Conservation (phyloP, 2,113 vertebrate species). For the Pollachius pollachius region DNA sequence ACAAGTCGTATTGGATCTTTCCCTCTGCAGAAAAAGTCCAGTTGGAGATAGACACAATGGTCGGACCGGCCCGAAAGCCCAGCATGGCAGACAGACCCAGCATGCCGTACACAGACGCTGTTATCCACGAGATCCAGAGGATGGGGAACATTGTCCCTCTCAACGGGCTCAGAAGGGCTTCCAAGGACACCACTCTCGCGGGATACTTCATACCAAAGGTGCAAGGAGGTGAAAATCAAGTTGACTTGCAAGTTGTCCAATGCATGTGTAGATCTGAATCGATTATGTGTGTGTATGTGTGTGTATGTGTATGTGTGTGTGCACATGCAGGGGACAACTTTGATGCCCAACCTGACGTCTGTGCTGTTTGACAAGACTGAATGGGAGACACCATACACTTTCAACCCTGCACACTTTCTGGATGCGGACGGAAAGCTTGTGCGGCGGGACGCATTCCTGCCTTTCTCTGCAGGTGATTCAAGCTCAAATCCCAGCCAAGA, state of each 20-base stretch:
- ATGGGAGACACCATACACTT: slow-evolving; percentile 80
- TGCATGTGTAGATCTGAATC: neutral
- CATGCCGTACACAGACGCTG: slow-evolving; percentile 82
- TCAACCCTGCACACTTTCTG: slow-evolving; percentile 87
- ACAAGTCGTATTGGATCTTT: too few relatives aligned
- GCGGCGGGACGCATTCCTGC: slow-evolving; percentile 80
- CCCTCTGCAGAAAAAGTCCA: slow-evolving; percentile 61
- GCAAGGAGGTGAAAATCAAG: neutral
- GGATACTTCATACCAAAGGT: slow-evolving; percentile 81
- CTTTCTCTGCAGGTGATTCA: slow-evolving; percentile 82
- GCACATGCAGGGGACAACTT: slow-evolving; percentile 65
- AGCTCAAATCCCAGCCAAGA: too few relatives aligned
- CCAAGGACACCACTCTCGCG: slow-evolving; percentile 60
- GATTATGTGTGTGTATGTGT: neutral
- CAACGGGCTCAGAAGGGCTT: slow-evolving; percentile 62
- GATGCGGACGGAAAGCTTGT: slow-evolving; percentile 79
- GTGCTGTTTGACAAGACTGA: slow-evolving; percentile 79
- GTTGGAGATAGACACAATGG: slow-evolving; percentile 70
- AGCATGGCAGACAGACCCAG: slow-evolving; percentile 68
- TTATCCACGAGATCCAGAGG: slow-evolving; percentile 84
- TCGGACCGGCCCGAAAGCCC: slow-evolving; percentile 61
- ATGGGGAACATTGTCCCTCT: slow-evolving; percentile 79
- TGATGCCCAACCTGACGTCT: slow-evolving; percentile 75
- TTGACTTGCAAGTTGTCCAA: neutral
- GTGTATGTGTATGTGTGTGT: neutral